Base-by-base conservation (phyloP, 2,888 invertebrate species). In the Chironomus tentans region DNA sequence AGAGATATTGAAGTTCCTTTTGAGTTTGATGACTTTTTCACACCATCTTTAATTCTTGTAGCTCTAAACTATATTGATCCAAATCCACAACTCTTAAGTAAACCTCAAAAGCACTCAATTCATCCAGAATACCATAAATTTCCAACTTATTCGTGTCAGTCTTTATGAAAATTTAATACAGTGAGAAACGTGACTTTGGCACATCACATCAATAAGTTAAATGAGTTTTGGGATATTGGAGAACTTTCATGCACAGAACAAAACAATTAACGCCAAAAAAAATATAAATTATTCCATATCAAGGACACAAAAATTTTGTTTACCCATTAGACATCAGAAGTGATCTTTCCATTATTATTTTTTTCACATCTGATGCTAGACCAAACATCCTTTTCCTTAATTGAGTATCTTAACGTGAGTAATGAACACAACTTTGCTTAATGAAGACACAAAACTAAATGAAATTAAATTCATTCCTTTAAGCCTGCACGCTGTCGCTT, bases 321-420 rank as follows among this genome's bases (percentile, higher is more conserved):
- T 15, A 56, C 56, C 18, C 65, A 65, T 65, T 10, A 24, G 22
- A 62, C 22, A 62, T 22, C 18, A 18, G 12, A 65, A 21, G 24
- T 22, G 76, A 47, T 15, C 76, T 68, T 68, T 76, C 76, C 50
- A 56, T 69, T 5, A 69, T 38, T 13, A 69, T 38, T 48, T 47
- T 76, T 48, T 76, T 78, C 6, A 77, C 77, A 74, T 78, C 78
- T 65, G 69, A 48, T 46, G 77, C 78, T 15, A 78, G 77, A 28
- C 79, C 78, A 76, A 78, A 78, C 78, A 78, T 78, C 22, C 13
- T 65, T 5, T 65, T 5, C 38, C 6, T 15, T 6, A 18, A 56
- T 56, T 56, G 2, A 56, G 4, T 56, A 56, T 18, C 15, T n/a
- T n/a, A n/a, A 56, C 15, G 18, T 56, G 2, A 65, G 1, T 65